These are phyloP conservation scores for Euphonia xanthogaster DNA, from an alignment of 2,797 vertebrate genomes.

Conservation along the genomic window DNA sequence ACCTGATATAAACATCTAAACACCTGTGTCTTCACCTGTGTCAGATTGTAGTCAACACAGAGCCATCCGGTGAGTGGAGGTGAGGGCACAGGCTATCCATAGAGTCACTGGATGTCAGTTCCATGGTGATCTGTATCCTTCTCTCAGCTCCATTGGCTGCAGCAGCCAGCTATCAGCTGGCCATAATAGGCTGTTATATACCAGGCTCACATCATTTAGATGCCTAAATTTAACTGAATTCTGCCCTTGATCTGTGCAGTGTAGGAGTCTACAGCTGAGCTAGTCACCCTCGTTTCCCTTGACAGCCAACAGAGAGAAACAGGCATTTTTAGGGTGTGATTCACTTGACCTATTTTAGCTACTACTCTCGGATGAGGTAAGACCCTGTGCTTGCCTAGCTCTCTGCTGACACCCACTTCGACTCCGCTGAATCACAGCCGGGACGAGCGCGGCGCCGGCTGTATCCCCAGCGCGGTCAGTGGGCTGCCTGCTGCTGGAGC, in stretches of 20 bases:
- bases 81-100: background rate
- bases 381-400: constrained; percentile 22
- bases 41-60: background rate
- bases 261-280: constrained; percentile 53
- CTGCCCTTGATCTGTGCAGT: constrained; percentile 40
- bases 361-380: constrained; percentile 53
- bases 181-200: background rate
- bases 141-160: background rate
- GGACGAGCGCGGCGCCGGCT: fast-evolving
- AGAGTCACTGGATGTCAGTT: background rate
- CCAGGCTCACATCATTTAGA: background rate
- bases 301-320: constrained; percentile 47
- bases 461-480: background rate
- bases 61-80: background rate
- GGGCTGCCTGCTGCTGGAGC: background rate
- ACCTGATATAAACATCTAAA: background rate
- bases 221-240: constrained; percentile 41
- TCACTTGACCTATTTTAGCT: constrained; percentile 70
- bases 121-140: background rate
- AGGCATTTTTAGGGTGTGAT: constrained; percentile 64
- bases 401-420: constrained; percentile 57
- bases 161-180: background rate
- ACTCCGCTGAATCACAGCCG: background rate
- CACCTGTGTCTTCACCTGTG: background rate
- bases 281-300: constrained; percentile 38